These are phyloP conservation scores for Colius striatus DNA, from an alignment of 2,113 vertebrate species.

Conservation along the genomic window DNA sequence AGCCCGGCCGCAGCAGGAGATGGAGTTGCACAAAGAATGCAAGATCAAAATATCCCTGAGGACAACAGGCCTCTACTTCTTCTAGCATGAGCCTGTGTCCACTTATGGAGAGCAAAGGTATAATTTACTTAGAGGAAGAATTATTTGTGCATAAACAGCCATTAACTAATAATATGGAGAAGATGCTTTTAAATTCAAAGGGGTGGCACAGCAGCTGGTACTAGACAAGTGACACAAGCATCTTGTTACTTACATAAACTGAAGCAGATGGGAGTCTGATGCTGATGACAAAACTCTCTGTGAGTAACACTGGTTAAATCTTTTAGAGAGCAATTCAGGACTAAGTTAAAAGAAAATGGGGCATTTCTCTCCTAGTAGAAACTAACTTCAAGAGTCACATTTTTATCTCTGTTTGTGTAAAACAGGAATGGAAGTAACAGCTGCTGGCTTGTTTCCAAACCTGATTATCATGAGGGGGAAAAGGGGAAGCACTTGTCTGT, in stretches of 20 bases:
- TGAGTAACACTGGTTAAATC: conserved; percentile 3
- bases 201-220: neutral
- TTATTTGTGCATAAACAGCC: conserved; percentile 39
- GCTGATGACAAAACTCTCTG: conserved; percentile 36
- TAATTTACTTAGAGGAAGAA: conserved; percentile 50
- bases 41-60: neutral
- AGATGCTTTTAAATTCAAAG: conserved; percentile 55
- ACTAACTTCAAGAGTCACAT: neutral
- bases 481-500: neutral
- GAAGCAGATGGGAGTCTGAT: conserved; percentile 2
- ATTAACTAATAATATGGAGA: conserved; percentile 42
- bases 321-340: neutral
- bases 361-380: neutral
- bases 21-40: neutral
- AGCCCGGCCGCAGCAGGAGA: neutral
- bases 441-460: neutral
- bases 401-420: neutral
- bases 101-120: conserved; percentile 27
- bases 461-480: neutral
- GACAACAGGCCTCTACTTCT: neutral
- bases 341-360: neutral
- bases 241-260: conserved; percentile 32
- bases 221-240: conserved; percentile 2
- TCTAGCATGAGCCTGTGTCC: neutral
- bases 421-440: neutral